Percentiles rank a stretch among this genome's conserved stretches.
These are phyloP conservation scores for Drosophila oshimai DNA, from an alignment of 1,140 invertebrate species.

Conservation along the genomic window DNA sequence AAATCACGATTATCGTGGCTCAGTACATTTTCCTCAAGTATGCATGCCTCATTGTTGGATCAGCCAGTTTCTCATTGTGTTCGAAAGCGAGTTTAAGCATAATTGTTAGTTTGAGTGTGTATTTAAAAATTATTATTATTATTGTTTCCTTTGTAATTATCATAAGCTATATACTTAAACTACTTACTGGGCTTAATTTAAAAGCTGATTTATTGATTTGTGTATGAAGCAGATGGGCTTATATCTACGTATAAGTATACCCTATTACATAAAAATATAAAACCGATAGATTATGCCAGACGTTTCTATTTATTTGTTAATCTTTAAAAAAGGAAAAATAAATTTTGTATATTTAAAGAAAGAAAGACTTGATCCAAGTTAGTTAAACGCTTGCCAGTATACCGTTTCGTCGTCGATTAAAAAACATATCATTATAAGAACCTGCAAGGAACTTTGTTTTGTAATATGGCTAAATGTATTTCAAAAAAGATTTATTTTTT, in stretches of 20 bases:
- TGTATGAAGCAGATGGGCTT: conserved; percentile 31
- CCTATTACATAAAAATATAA: conserved; percentile 27
- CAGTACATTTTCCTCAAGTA: conserved; percentile 6
- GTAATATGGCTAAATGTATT: background rate
- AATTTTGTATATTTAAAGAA: background rate
- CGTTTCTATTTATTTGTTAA: conserved; percentile 24
- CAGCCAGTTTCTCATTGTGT: conserved; percentile 44
- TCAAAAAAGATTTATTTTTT: background rate
- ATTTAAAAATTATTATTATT: conserved; percentile 40
- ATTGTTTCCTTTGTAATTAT: conserved; percentile 53
- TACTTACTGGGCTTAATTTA: conserved; percentile 55
- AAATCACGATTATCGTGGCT: conserved; percentile 39
- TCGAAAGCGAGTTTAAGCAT: conserved; percentile 25
- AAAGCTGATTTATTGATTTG: conserved; percentile 64
- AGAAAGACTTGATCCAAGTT: conserved; percentile 29
- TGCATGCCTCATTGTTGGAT: conserved; percentile 28
- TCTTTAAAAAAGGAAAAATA: background rate
- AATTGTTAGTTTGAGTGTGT: conserved; percentile 47
- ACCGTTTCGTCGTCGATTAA: background rate
- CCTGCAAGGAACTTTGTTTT: background rate
- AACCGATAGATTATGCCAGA: conserved; percentile 2
- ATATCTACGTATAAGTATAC: conserved; percentile 18
- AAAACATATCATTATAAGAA: conserved; percentile 4
- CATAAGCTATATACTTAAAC: conserved; percentile 42
- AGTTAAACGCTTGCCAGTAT: conserved; percentile 39